These are phyloP conservation scores for Altica lythri DNA, from an alignment of 2,888 invertebrate genomes.

Conservation along the genomic window DNA sequence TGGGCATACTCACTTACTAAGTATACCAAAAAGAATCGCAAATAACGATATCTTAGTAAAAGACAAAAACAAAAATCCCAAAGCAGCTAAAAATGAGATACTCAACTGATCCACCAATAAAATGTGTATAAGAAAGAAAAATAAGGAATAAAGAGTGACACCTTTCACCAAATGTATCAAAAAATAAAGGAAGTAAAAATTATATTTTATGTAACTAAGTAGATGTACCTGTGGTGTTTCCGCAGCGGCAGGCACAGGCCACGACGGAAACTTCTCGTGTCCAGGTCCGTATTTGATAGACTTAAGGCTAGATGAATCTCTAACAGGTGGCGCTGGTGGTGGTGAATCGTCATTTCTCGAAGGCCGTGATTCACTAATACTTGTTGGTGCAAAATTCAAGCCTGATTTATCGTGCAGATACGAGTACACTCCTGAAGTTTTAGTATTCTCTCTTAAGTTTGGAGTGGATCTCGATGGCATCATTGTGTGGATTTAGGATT, in stretches of 20 bases:
- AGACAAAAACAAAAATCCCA: too few relatives aligned
- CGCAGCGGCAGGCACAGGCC: conserved; percentile 70
- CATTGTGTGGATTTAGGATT: conserved; percentile 48
- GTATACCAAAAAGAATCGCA: too few relatives aligned
- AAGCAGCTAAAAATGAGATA: too few relatives aligned
- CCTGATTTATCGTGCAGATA: conserved; percentile 52
- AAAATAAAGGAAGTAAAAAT: background rate
- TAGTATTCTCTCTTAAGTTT: conserved; percentile 46
- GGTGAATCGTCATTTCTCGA: conserved; percentile 60
- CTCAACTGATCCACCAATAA: too few relatives aligned
- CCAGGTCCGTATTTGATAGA: conserved; percentile 70
- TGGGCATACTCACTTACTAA: too few relatives aligned
- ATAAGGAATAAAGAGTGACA: too few relatives aligned
- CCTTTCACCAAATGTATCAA: background rate
- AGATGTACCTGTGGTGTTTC: conserved; percentile 56
- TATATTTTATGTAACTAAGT: background rate
- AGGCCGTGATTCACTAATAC: conserved; percentile 29
- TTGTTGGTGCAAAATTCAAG: conserved; percentile 42
- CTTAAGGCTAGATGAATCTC: conserved; percentile 71
- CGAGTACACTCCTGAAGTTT: conserved; percentile 43
- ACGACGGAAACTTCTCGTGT: conserved; percentile 76
- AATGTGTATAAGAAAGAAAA: too few relatives aligned
- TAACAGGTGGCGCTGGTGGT: conserved; percentile 66
- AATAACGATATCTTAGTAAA: too few relatives aligned
- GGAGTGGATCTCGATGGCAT: conserved; percentile 60